A percentile compares a stretch with the other conserved stretches of the same genome.
These are phyloP conservation scores for Himalopsyche japonica DNA, from an alignment of 2,888 invertebrate species.

Conservation along the genomic window DNA sequence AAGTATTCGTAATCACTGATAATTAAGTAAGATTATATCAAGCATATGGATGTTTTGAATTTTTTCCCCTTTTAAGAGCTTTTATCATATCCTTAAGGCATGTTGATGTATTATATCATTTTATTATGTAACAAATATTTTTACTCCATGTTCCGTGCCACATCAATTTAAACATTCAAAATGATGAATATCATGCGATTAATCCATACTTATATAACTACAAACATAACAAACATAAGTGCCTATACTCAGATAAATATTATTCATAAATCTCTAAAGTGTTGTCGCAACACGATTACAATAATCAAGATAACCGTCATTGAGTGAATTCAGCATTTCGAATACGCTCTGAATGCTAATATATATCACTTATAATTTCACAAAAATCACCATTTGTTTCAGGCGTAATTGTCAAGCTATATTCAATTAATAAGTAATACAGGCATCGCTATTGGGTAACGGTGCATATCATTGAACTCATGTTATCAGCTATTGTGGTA, in stretches of 20 bases:
- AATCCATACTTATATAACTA: neutral
- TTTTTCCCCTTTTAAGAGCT: too few relatives aligned
- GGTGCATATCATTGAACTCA: too few relatives aligned
- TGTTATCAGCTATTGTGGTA: too few relatives aligned
- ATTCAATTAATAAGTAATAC: too few relatives aligned
- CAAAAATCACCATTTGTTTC: too few relatives aligned
- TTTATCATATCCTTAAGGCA: too few relatives aligned
- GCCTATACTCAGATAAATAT: neutral
- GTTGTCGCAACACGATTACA: neutral
- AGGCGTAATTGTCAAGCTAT: too few relatives aligned
- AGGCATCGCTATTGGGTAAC: too few relatives aligned
- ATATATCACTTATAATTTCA: too few relatives aligned
- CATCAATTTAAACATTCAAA: neutral
- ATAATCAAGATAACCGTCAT: neutral
- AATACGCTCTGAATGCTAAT: neutral
- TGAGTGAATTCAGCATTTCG: neutral
- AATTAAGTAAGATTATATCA: too few relatives aligned
- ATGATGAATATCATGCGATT: neutral
- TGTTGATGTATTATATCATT: neutral
- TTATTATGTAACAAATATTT: neutral
- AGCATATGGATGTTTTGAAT: too few relatives aligned
- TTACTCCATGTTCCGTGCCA: neutral
- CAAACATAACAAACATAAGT: neutral
- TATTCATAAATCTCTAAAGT: constrained; percentile 1
- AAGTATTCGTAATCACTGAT: too few relatives aligned